Conservation (phyloP, 2,113 vertebrate species). For the Macroglossus sobrinus region DNA sequence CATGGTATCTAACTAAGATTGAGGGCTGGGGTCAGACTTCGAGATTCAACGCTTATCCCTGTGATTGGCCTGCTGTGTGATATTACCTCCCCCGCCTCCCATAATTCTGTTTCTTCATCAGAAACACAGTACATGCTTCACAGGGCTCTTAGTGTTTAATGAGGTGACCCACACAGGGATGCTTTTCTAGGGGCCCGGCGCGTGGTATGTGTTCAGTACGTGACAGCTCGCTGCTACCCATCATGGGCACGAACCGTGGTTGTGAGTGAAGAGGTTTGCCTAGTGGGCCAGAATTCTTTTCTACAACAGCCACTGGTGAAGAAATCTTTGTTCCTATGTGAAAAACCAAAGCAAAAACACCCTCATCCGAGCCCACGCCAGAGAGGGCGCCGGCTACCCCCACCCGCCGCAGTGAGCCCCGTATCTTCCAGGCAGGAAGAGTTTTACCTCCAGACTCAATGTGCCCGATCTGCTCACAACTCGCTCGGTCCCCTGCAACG, state of each 20-base stretch:
- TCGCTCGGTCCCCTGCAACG: not conserved
- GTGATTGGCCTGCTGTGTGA: accelerated
- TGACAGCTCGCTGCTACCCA: no score
- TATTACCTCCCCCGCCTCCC: no score
- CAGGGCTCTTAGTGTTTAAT: not conserved
- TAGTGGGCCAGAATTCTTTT: not conserved
- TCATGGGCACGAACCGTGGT: accelerated
- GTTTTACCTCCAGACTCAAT: not conserved
- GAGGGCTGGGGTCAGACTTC: not conserved
- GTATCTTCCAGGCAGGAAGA: not conserved
- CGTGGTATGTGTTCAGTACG: not conserved
- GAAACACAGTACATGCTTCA: accelerated
- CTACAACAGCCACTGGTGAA: not conserved
- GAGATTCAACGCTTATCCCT: not conserved
- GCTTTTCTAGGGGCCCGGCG: not conserved
- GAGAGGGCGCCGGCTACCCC: not conserved
- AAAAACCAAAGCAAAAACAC: not conserved
- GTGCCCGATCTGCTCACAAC: not conserved
- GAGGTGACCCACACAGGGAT: not conserved
- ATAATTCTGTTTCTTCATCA: not conserved
- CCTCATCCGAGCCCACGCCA: not conserved
- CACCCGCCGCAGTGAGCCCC: not conserved
- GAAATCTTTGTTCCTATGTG: not conserved
- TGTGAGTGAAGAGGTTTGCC: not conserved
- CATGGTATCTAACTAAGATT: accelerated